Evolutionary conservation across 2,888 invertebrate genomes (phyloP), one percentile per base, ranked within the genome.

Genomic region (Tachina fera): DNA sequence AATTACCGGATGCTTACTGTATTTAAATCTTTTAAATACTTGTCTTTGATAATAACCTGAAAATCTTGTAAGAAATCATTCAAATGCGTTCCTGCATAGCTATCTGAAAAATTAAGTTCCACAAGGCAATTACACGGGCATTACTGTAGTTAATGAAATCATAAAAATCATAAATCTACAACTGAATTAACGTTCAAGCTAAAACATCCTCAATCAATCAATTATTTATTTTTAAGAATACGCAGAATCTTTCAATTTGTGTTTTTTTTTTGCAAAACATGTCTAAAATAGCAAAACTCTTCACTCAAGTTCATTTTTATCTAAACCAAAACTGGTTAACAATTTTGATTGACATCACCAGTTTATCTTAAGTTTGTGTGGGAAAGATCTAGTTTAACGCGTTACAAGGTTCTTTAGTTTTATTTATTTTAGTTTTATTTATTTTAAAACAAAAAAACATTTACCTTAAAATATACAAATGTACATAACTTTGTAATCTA

Each of bases 321-420:
- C 1, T 22, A 14, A 31, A 9, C 22, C 22, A 19, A 51, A 51
- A 51, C 68, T 19, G 53, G 51, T 68, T 68, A 19, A 16, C 0
- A 41, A 41, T 41, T 53, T 41, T 68, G 51, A 53, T 68, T 68
- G 68, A 53, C 41, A 13, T 53, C 19, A 41, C 11, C 49, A 65
- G 22, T 49, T 51, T 16, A 39, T 51, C n/a, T 49, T 39, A 19
- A 1, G n/a, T 41, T 68, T 68, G 14, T 39, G 68, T 53, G 67
- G 49, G 67, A 53, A 68, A 45, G 53, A 53, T 68, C 53, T 19
- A 53, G 68, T 68, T 68, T 41, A 53, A 41, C 19, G 31, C 41
- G 16, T 14, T 41, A 14, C 53, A 68, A 53, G 68, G 68, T 53
- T 53, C 41, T 68, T 68, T 41, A 19, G 14, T 9, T 53, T 45